A percentile compares a stretch with the other conserved stretches of the same genome.
Evolutionary conservation across 1,140 invertebrate genomes (phyloP).

Genomic region (Philotrypesis tridentata): DNA sequence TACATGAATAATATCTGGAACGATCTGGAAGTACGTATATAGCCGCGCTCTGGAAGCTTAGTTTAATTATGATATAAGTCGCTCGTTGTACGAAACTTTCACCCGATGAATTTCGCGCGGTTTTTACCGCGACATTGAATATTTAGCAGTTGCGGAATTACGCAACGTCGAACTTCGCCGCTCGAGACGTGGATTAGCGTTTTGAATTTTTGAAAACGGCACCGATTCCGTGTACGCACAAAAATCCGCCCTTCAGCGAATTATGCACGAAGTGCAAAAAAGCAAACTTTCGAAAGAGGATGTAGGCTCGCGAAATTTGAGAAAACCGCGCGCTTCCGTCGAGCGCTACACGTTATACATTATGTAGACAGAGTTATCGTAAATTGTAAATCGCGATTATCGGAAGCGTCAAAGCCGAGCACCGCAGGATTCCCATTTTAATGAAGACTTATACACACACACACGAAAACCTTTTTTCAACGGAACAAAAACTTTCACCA

Average conservation of each 20-base stretch:
- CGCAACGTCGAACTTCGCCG: not conserved
- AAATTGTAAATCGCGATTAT: too few species aligned
- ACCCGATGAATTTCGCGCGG: not conserved
- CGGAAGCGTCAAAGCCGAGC: not conserved
- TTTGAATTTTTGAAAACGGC: too few species aligned
- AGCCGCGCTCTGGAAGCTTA: not conserved
- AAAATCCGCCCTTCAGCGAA: too few species aligned
- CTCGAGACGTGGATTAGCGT: not conserved
- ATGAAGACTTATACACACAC: constrained; percentile 12
- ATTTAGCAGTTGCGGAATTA: not conserved
- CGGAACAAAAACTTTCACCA: constrained; percentile 32
- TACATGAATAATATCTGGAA: not conserved
- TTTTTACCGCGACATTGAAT: not conserved
- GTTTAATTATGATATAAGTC: not conserved
- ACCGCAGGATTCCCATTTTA: constrained; percentile 1
- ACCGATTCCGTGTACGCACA: too few species aligned
- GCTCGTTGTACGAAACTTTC: not conserved
- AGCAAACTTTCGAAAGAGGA: too few species aligned
- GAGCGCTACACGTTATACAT: too few species aligned
- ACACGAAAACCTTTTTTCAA: not conserved
- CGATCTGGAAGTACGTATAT: not conserved
- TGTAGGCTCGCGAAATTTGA: too few species aligned
- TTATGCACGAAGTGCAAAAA: too few species aligned
- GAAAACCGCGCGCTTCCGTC: too few species aligned
- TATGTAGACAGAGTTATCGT: too few species aligned